Base-by-base conservation (phyloP, 1,140 invertebrate species). In the Octopus bimaculoides region DNA sequence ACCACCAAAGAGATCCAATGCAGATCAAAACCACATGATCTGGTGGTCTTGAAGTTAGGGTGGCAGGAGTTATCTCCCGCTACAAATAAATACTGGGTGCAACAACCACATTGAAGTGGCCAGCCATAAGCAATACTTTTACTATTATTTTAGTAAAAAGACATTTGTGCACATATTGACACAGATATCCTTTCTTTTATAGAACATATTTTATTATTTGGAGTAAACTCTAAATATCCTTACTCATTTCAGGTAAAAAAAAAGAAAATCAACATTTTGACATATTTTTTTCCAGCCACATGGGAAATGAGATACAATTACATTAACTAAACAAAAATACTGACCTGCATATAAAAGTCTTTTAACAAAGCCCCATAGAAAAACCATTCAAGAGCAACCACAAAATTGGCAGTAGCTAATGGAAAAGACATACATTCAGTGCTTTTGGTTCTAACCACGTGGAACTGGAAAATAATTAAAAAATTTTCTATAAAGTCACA, bases 371-470 rank as follows among this genome's bases (percentile, higher is more conserved):
- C 54, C 9, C 82, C 82, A 75, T 83, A 83, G 12, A 82, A 54
- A 56, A 82, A 80, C 82, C 82, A 83, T 75, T 83, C 80, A 41
- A 82, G 26, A 10, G 82, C 79, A 53, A 83, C 75, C 7, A 83
- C 69, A 80, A 83, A 83, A 66, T 83, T 80, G 54, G 54, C 75
- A 17, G 80, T 76, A 10, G 81, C 78, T 41, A 81, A 54, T 4
- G 79, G 79, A 54, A 83, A 83, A 20, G 82, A 83, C 78, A 83
- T 80, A 75, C 79, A 81, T 7, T 83, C 82, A 75, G 82, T 83
- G 61, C 81, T 83, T n/a, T 41, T 78, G 10, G 66, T 71, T 69
- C 54, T 76, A 7, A 83, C 55, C 12, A 83, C 80, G 26, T 77
- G 77, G 54, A 41, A 76, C 82, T 83, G 74, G 17, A 81, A 80